A percentile compares a stretch with the other conserved stretches of the same genome.
Evolutionary conservation across 1,140 invertebrate species (phyloP).

Genomic region (Ips nitidus): DNA sequence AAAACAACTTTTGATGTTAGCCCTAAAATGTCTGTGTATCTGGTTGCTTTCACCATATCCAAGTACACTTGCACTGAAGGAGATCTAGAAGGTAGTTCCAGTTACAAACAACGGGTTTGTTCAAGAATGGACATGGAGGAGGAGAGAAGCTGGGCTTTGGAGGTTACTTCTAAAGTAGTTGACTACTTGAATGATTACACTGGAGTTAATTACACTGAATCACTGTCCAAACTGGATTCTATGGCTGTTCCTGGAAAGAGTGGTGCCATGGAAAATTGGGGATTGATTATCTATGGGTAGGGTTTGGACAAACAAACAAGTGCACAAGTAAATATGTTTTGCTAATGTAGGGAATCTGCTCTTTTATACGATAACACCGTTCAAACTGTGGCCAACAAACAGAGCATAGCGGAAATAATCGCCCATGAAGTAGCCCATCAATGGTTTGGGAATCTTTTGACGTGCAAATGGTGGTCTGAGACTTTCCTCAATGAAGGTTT

Average conservation of each 20-base stretch:
- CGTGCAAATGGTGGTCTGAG: conserved; percentile 55
- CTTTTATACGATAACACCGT: conserved; percentile 11
- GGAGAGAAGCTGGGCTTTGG: not conserved
- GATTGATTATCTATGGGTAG: conserved; percentile 72
- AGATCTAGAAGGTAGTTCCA: conserved; percentile 40
- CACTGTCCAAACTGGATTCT: conserved; percentile 7
- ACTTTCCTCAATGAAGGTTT: conserved; percentile 56
- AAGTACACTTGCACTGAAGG: conserved; percentile 27
- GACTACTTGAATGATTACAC: not conserved
- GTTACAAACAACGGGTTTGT: conserved; percentile 70
- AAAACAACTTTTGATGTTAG: conserved; percentile 29
- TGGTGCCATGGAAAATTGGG: conserved; percentile 95
- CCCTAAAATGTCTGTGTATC: conserved; percentile 69
- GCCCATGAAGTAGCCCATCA: conserved; percentile 64
- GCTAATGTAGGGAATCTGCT: conserved; percentile 4
- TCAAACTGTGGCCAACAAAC: conserved; percentile 42
- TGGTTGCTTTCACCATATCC: conserved; percentile 67
- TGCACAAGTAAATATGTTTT: not conserved
- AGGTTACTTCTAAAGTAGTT: not conserved
- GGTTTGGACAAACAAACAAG: not conserved
- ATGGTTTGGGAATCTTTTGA: conserved; percentile 71
- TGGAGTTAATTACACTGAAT: not conserved
- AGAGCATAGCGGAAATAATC: conserved; percentile 56
- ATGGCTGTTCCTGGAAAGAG: conserved; percentile 86
- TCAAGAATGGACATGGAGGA: conserved; percentile 53